Evolutionary conservation across 2,113 vertebrate species (phyloP), one percentile per base, ranked within the genome.

Genomic region (Progne subis): DNA sequence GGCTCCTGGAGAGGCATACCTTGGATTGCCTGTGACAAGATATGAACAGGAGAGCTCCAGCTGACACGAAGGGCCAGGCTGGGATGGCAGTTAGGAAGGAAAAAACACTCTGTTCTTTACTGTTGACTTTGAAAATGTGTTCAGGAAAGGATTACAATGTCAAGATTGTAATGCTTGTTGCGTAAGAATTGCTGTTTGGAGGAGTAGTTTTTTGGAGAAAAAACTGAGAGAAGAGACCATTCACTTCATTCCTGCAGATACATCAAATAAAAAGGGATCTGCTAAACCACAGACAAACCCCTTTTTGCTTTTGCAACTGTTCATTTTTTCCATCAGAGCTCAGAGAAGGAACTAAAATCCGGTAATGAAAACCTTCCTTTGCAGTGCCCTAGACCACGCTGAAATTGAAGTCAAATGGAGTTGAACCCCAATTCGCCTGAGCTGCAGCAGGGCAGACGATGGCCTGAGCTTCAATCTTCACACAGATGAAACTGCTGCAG

Each of bases 71-170:
- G 16, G 82, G 44, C 76, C 76, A 75, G 88, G 52, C 79, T 88
- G 60, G 25, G 82, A 86, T 92, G 88, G 85, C 79, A 90, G 93
- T 90, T 86, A 81, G 57, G 50, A 80, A 83, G 71, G 71, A 90
- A 89, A 93, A 94, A 82, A 3, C 39, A 76, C 70, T 72, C 84
- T 24, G 31, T 89, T 94, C 68, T 93, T 92, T 80, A 70, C 47
- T 86, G 59, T 37, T 2, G 0, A 5, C 75, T 95, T 95, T 83
- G 88, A 93, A 93, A 96, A 77, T 83, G 79, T 78, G 88, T 68
- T 94, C 92, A 96, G 90, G 93, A 90, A 88, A 92, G 88, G 90
- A 96, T 93, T 94, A 93, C 32, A 67, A 57, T 75, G 82, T 93
- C 88, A 94, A 77, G 76, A 84, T 56, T 90, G 52, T 77, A 96